A percentile compares a stretch with the other conserved stretches of the same genome.
These are phyloP conservation scores for Ceyx melanurus DNA, from an alignment of 2,113 vertebrate species.

Conservation along the genomic window DNA sequence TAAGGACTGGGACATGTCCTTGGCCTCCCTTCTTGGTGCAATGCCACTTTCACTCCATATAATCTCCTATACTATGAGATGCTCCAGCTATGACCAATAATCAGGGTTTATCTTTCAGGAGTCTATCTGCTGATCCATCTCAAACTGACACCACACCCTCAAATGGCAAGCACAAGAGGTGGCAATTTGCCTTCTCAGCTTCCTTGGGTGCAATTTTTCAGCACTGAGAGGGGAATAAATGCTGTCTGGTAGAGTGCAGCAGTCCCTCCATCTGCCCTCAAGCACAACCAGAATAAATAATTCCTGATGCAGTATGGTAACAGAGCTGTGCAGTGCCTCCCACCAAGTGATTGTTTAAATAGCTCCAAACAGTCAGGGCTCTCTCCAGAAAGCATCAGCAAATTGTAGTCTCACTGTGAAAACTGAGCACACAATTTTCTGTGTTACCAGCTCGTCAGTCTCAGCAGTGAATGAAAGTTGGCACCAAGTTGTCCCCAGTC, in stretches of 20 bases:
- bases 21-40: not conserved
- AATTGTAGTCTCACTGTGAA: conserved; percentile 27
- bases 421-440: conserved; percentile 2
- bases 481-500: not conserved
- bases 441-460: not conserved
- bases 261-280: not conserved
- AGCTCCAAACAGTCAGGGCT: conserved; percentile 9
- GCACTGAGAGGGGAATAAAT: not conserved
- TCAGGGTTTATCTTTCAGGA: not conserved
- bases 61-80: not conserved
- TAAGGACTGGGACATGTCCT: not conserved
- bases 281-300: conserved; percentile 23
- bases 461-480: not conserved
- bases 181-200: not conserved
- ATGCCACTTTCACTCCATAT: rapidly evolving
- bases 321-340: not conserved
- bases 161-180: not conserved
- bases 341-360: conserved; percentile 20
- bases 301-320: not conserved
- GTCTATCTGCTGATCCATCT: not conserved
- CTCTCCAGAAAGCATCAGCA: not conserved
- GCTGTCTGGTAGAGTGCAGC: not conserved
- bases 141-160: not conserved
- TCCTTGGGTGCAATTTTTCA: not conserved
- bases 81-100: not conserved